These are phyloP conservation scores for Ochotona curzoniae DNA, from an alignment of 2,113 vertebrate species.

Conservation along the genomic window DNA sequence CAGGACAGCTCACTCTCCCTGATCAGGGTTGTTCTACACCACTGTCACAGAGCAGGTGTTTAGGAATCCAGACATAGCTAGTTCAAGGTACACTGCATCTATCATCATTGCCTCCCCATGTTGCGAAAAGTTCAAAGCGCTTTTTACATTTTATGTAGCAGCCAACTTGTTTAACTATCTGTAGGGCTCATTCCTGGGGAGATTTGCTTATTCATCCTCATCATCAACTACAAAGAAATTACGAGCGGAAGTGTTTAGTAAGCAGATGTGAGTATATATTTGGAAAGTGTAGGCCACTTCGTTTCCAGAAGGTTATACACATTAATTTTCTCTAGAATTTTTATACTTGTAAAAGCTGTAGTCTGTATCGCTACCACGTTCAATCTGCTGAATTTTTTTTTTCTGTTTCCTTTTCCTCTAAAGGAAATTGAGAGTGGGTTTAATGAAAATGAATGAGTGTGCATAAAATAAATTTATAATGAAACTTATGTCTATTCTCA, in stretches of 20 bases:
- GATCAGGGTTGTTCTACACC: neutral
- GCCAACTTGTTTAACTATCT: neutral
- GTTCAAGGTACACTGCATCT: neutral
- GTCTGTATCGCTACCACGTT: neutral
- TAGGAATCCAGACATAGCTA: neutral
- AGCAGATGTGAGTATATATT: neutral
- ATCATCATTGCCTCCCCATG: neutral
- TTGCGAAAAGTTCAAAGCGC: neutral
- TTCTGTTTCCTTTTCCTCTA: neutral
- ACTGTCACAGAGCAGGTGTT: neutral
- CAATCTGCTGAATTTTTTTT: neutral
- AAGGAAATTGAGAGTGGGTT: constrained; percentile 27
- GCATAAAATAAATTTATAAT: neutral
- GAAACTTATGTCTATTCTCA: neutral
- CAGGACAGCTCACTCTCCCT: neutral
- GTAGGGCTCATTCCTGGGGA: neutral
- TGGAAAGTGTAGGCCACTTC: neutral
- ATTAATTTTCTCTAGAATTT: neutral
- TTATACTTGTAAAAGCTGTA: neutral
- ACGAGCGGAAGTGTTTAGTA: neutral
- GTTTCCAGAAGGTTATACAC: constrained; percentile 14
- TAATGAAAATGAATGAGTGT: constrained; percentile 45
- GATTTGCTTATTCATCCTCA: neutral
- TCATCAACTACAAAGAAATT: neutral
- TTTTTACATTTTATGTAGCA: neutral